Evolutionary conservation across 2,797 vertebrate genomes (phyloP).

Genomic region (Takifugu ocellatus): DNA sequence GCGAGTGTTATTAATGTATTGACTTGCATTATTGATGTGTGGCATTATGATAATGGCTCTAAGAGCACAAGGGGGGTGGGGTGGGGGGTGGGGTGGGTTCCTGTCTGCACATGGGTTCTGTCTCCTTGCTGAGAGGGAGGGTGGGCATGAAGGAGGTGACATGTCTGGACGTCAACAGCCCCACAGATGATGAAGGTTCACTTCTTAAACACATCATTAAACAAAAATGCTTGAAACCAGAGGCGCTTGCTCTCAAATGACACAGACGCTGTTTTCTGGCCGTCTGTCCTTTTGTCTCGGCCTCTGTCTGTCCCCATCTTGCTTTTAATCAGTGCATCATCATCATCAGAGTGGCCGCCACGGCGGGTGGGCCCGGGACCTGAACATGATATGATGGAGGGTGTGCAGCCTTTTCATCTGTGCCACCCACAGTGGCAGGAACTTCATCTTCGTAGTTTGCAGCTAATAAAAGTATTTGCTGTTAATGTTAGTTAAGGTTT

Average conservation of each 20-base stretch:
- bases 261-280: constrained; percentile 21
- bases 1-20: constrained; percentile 76
- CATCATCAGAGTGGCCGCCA: constrained; percentile 32
- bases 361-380: constrained; percentile 42
- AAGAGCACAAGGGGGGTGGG: constrained; percentile 57
- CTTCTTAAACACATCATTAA: constrained; percentile 39
- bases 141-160: constrained; percentile 15
- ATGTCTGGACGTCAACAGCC: constrained; percentile 23
- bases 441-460: too few species aligned
- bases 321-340: constrained; percentile 50
- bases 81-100: constrained; percentile 14
- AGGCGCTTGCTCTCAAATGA: constrained; percentile 15
- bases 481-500: not conserved
- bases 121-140: constrained; percentile 30
- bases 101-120: not conserved
- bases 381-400: constrained; percentile 52
- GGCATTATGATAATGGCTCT: constrained; percentile 81
- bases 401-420: constrained; percentile 10
- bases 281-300: constrained; percentile 9
- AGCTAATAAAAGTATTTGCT: too few species aligned
- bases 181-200: constrained; percentile 5
- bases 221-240: constrained; percentile 39
- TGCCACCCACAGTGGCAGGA: constrained; percentile 11
- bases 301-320: constrained; percentile 42
- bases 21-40: constrained; percentile 82